Percentiles rank a stretch among this genome's conserved stretches.
Conservation (phyloP, 2,113 vertebrate genomes). For the Oryzias celebensis region DNA sequence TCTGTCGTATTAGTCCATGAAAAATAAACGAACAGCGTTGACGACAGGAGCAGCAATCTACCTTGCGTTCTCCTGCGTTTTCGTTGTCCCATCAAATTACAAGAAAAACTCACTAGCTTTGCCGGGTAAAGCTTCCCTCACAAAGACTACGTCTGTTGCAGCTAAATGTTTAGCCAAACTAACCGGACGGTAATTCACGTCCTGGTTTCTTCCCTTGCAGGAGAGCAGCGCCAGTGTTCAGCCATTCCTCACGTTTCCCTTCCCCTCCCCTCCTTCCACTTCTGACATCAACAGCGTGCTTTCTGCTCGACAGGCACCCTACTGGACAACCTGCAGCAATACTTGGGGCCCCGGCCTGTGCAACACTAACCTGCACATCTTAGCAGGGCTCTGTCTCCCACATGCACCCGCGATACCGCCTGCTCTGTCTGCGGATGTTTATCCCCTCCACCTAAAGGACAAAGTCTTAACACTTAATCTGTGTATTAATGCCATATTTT, state of each 20-base stretch:
- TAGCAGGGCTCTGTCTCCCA: not conserved
- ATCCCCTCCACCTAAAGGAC: too few relatives aligned
- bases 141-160: conserved; percentile 11
- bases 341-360: conserved; percentile 56
- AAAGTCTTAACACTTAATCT: too few relatives aligned
- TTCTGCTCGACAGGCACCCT: conserved; percentile 65
- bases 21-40: conserved; percentile 57
- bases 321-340: conserved; percentile 72
- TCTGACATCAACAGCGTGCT: conserved; percentile 69
- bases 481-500: too few relatives aligned
- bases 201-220: conserved; percentile 57
- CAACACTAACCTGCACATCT: not conserved
- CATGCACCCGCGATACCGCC: conserved; percentile 17
- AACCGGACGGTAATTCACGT: conserved; percentile 16
- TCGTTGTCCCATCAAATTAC: conserved; percentile 69
- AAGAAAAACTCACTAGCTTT: not conserved
- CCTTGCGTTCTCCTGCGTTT: conserved; percentile 69
- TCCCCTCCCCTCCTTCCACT: conserved; percentile 59
- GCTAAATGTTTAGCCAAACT: conserved; percentile 14
- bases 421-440: conserved; percentile 8
- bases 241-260: conserved; percentile 69
- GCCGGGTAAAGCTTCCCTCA: conserved; percentile 28
- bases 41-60: conserved; percentile 67
- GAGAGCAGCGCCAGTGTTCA: conserved; percentile 65
- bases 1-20: conserved; percentile 52